Percentiles rank a stretch among this genome's conserved stretches.
Evolutionary conservation across 2,888 invertebrate genomes (phyloP).

Genomic region (Ichneumoninae sp.): DNA sequence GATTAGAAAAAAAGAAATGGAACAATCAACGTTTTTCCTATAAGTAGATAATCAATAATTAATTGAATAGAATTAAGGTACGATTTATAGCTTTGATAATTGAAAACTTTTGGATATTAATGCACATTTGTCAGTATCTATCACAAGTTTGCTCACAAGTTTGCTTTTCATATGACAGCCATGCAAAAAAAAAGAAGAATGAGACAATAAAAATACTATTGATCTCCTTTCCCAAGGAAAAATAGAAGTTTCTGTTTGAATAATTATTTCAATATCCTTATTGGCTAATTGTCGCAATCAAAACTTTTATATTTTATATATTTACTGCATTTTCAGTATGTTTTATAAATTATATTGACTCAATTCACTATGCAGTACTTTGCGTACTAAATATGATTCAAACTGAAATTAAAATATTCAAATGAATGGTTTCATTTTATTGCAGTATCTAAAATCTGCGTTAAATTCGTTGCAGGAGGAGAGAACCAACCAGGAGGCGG

Average conservation of each 20-base stretch:
- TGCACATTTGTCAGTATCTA: not conserved
- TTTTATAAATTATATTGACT: not conserved
- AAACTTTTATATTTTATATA: not conserved
- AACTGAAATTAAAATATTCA: not conserved
- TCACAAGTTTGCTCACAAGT: not conserved
- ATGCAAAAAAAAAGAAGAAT: not conserved
- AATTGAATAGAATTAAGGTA: not conserved
- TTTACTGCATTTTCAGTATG: not conserved
- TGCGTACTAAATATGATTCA: not conserved
- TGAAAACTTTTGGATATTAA: not conserved
- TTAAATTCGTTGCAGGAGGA: constrained; percentile 73
- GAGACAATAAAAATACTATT: not conserved
- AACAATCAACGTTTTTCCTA: not conserved
- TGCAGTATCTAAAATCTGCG: constrained; percentile 14
- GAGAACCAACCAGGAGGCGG: constrained; percentile 79
- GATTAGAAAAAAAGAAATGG: not conserved
- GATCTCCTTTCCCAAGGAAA: not conserved
- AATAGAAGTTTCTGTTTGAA: not conserved
- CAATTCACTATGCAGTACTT: not conserved
- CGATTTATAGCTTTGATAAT: not conserved
- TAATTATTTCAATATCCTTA: not conserved
- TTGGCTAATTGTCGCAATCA: not conserved
- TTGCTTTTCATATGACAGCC: not conserved
- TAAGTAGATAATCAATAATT: not conserved
- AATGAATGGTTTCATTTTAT: not conserved